Evolutionary conservation across 2,113 vertebrate genomes (phyloP), one percentile per base, ranked within the genome.

Genomic region (Tenebrosternarchus preto): DNA sequence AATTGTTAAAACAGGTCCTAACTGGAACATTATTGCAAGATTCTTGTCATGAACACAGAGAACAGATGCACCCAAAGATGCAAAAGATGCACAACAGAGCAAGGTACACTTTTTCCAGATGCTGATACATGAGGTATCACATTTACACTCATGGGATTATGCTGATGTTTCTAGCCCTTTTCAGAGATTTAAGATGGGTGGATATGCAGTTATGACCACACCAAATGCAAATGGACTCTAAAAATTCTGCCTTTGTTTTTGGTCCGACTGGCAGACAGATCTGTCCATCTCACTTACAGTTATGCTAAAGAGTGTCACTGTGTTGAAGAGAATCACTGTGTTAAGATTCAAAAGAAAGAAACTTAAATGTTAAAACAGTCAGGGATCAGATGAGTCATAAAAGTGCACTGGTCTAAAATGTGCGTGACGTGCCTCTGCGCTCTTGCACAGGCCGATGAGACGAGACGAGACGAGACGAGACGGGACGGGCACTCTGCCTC

Each of bases 181-280:
- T 5, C 31, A 33, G 64, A 20, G 64, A 31, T 68, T 29, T 66
- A 77, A 53, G 27, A 39, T 12, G 27, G 19, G 24, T 46, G 27
- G 27, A 46, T 16, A n/a, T 22, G n/a, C 19, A 17, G 36, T 66
- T 55, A 5, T 50, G 64, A 53, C n/a, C 63, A 50, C 0, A 0
- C 39, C 17, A 20, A 53, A 11, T 15, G 22, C 12, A 4, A 8
- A 73, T 20, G 20, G 2, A n/a, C 36, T 31, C 0, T 24, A 27
- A n/a, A 63, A n/a, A 64, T 68, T 68, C 31, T 39, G 20, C 39
- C 31, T 68, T 66, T 39, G 64, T 68, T 29, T 66, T 66, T 11
- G 36, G 33, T 17, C 31, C 25, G 31, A 66, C n/a, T 20, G 22
- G 43, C 17, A 33, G 43, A 68, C 31, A n/a, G 20, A 43, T 46